Evolutionary conservation across 2,888 invertebrate species (phyloP), one percentile per base, ranked within the genome.

Genomic region (Automeris io): DNA sequence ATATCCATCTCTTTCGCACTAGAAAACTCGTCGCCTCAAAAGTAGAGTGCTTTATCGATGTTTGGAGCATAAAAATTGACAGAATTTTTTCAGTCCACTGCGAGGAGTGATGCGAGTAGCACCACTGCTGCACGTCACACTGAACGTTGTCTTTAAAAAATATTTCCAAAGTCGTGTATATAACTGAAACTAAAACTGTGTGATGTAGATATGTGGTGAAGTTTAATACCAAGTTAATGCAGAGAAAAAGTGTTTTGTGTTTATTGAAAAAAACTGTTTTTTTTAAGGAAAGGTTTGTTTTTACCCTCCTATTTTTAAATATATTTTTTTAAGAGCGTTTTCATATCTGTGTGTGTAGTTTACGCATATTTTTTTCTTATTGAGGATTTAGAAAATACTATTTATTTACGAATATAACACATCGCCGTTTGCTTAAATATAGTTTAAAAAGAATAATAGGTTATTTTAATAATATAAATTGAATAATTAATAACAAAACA

Each of bases 21-120:
- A 71, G 66, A 77, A 75, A 77, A 78, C 72, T 80, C 74, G 78
- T 76, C 80, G 77, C 72, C 66, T 76, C 80, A 75, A 82, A 82
- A 72, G 75, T 81, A 70, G 78, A 79, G 79, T 79, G 78, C 77
- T 78, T 75, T 83, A 82, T 86, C 78, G 85, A 86, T 83, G 85
- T 79, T 82, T 70, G 78, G 75, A 74, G 77, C 80, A 82, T 87
- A 86, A 86, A 87, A 87, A 87, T 87, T 87, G 86, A 83, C 83
- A 82, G 85, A 78, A 78, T 86, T 87, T 86, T 87, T 86, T 82
- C 82, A 87, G 87, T 87, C 69, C 71, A 75, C 76, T 77, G 79
- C 75, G 70, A 71, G 73, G 60, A 55, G 67, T 58, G 45, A 61
- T 31, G 46, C 51, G 54, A 67, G 54, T 46, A 70, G 74, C 61